A percentile compares a stretch with the other conserved stretches of the same genome.
These are phyloP conservation scores for Arctopsyche grandis DNA, from an alignment of 1,140 invertebrate genomes.

Conservation along the genomic window DNA sequence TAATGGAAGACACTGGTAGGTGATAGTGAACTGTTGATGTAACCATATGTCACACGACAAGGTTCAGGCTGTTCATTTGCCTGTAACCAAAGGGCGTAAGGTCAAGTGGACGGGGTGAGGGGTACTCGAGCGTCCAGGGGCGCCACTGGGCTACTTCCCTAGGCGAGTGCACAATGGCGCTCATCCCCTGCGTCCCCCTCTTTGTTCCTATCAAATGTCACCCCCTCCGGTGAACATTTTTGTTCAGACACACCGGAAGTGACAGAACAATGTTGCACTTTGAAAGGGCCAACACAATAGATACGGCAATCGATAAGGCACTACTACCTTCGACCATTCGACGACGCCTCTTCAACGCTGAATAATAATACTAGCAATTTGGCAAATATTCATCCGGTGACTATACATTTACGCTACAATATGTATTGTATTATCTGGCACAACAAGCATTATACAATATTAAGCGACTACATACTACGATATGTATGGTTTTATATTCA, in stretches of 20 bases:
- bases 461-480: no score
- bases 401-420: no score
- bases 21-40: not conserved
- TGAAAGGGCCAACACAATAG: constrained; percentile 35
- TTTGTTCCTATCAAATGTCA: constrained; percentile 48
- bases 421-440: no score
- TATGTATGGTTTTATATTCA: no score
- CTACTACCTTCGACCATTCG: no score
- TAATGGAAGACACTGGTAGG: no score
- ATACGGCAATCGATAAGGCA: constrained; percentile 31
- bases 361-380: constrained; percentile 13
- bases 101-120: constrained; percentile 34
- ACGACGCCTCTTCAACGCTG: not conserved
- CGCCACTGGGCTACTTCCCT: not conserved
- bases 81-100: not conserved
- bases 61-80: not conserved
- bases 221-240: constrained; percentile 40
- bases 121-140: not conserved
- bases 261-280: constrained; percentile 44
- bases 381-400: not conserved
- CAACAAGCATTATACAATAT: no score
- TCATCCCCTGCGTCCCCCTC: not conserved
- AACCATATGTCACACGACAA: not conserved
- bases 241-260: constrained; percentile 34
- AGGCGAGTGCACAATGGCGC: constrained; percentile 18